Evolutionary conservation across 2,888 invertebrate genomes (phyloP), one percentile per base, ranked within the genome.

Genomic region (Lasioglossum oenotherae): DNA sequence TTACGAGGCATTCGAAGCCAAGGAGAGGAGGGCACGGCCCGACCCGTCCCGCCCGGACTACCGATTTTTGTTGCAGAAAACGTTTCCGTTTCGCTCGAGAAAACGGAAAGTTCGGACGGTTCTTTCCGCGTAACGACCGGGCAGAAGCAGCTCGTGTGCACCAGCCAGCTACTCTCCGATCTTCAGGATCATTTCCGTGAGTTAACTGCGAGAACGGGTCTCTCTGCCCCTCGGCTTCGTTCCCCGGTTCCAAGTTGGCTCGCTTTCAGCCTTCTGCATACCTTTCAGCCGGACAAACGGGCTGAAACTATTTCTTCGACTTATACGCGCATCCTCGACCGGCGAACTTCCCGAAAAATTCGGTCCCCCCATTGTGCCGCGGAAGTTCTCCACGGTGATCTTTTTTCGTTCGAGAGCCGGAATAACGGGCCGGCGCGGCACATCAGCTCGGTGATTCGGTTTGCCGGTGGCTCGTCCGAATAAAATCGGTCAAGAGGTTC

Each of bases 121-220:
- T 88, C 67, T 67, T 85, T 88, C 71, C 82, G 79, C 76, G 71
- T 90, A 90, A 90, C 89, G 89, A 85, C 89, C 38, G 74, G 74
- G 23, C 46, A 19, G 82, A 31, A 82, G 35, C 67, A 60, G 72
- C 57, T 76, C 64, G 35, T n/a, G 46, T 35, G 67, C 67, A n/a
- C 78, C 69, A 67, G 73, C 84, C 27, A 35, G 80, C 60, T 14
- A 53, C 53, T 53, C 72, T 75, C 60, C 71, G 81, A 74, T 85
- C 88, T 90, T 90, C 89, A 88, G 90, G 86, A 88, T 90, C 90
- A 82, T 90, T 90, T 90, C 89, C 86, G 88, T 85, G 86, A 90
- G 87, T 87, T 90, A 89, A 85, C 90, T 85, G 87, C 76, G 80
- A 78, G 35, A 84, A 75, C 53, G 53, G 41, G 67, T n/a, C 10